Evolutionary conservation across 2,113 vertebrate genomes (phyloP), one percentile per base, ranked within the genome.

Genomic region (Charina bottae): DNA sequence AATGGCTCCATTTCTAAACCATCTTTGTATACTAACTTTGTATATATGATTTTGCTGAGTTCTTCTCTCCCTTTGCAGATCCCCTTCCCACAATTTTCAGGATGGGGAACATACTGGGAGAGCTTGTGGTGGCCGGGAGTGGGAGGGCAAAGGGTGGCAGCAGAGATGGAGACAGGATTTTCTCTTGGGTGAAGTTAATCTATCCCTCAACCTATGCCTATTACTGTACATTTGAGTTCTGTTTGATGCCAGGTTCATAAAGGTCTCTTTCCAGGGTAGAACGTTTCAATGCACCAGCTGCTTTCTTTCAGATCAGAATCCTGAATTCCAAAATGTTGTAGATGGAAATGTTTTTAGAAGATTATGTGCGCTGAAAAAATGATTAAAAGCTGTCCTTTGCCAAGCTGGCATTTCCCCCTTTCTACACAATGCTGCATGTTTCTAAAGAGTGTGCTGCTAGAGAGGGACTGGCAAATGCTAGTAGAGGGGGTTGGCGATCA

Each of bases 321-420:
- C 5, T 33, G 62, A 49, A 46, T 55, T 2, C 28, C 10, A 24
- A 53, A 91, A 37, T 59, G 33, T 33, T 64, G 42, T 64, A 2
- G 49, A 21, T 54, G 7, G n/a, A 42, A 19, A 21, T 37, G 21
- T 87, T 56, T 72, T 24, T 33, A 11, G 91, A 55, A 84, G 11
- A 33, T 55, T n/a, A 85, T 56, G 19, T 2, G 88, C 58, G 26
- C 59, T 46, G 15, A 89, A 1, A 84, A 3, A 21, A 6, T 12
- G 26, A 56, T 17, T 33, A n/a, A 60, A 26, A 10, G 17, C 17
- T 85, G 60, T 37, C 53, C 85, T 56, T 23, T n/a, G 17, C 53
- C 28, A 94, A 93, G n/a, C 11, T 90, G 89, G 26, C 54, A 21
- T 13, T 53, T 87, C 86, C 84, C 12, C 62, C 92, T 5, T 92